Evolutionary conservation across 2,888 invertebrate species (phyloP).

Genomic region (Notocelia uddmanniana): DNA sequence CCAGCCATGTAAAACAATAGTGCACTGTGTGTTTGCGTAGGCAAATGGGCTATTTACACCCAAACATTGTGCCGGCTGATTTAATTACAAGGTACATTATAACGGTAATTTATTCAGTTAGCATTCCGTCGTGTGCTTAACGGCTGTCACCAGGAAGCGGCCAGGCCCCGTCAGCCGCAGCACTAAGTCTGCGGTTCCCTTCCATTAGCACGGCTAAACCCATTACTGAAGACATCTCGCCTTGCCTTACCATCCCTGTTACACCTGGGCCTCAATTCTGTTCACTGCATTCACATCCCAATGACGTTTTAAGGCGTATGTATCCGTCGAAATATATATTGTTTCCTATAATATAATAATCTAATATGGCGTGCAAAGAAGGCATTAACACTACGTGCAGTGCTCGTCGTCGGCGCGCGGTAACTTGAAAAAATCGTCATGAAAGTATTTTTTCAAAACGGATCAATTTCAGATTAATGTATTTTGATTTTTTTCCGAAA

Average conservation of each 20-base stretch:
- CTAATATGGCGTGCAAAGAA: too few species aligned
- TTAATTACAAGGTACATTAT: slow-evolving; percentile 41
- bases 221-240: slow-evolving; percentile 69
- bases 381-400: too few species aligned
- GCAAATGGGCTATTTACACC: slow-evolving; percentile 29
- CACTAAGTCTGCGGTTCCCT: slow-evolving; percentile 74
- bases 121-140: slow-evolving; percentile 49
- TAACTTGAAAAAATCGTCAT: too few species aligned
- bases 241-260: slow-evolving; percentile 48
- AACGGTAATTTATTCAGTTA: slow-evolving; percentile 53
- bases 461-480: too few species aligned
- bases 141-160: slow-evolving; percentile 64
- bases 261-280: not conserved
- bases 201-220: slow-evolving; percentile 77
- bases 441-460: too few species aligned
- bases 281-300: not conserved
- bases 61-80: slow-evolving; percentile 22
- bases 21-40: slow-evolving; percentile 29
- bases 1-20: slow-evolving; percentile 34
- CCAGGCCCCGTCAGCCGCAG: slow-evolving; percentile 66
- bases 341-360: too few species aligned
- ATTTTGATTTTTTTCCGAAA: too few species aligned
- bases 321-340: too few species aligned
- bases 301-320: not conserved
- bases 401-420: too few species aligned